These are phyloP conservation scores for Acanthaster planci DNA, from an alignment of 35 echinoderm and acorn worm genomes.

Conservation along the genomic window DNA sequence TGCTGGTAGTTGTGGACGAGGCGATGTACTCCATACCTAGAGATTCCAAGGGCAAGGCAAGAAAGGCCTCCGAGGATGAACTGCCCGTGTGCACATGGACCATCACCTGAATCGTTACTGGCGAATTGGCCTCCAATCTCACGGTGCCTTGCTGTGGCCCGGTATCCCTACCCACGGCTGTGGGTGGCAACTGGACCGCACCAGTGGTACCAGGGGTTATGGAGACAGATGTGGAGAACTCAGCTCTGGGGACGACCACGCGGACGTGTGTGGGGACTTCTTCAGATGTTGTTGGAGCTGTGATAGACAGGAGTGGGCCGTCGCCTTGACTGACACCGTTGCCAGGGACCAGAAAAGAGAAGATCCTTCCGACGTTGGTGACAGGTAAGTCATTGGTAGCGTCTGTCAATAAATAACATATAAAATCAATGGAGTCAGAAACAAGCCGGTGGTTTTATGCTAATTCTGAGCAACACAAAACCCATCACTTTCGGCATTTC, in stretches of 20 bases:
- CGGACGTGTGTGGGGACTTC: background rate
- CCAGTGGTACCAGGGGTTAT: background rate
- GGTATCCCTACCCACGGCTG: background rate
- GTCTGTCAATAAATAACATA: background rate
- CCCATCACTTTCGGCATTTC: too few species aligned
- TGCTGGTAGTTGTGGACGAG: background rate
- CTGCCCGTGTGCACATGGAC: background rate
- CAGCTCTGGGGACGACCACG: background rate
- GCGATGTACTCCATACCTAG: conserved; percentile 9
- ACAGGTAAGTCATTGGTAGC: background rate
- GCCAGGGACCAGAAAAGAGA: background rate
- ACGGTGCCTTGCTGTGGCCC: background rate
- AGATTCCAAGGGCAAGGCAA: background rate
- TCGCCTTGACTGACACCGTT: background rate
- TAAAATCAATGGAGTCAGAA: too few species aligned
- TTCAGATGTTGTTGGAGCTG: background rate
- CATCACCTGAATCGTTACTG: conserved; percentile 1
- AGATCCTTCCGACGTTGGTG: background rate
- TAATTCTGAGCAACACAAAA: too few species aligned
- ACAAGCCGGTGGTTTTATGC: too few species aligned
- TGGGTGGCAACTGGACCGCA: background rate
- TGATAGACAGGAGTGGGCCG: background rate
- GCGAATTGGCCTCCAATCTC: background rate
- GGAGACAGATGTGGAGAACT: background rate
- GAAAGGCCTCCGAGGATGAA: background rate